Conservation (phyloP, 2,797 vertebrate species). For the Darevskia mixta region DNA sequence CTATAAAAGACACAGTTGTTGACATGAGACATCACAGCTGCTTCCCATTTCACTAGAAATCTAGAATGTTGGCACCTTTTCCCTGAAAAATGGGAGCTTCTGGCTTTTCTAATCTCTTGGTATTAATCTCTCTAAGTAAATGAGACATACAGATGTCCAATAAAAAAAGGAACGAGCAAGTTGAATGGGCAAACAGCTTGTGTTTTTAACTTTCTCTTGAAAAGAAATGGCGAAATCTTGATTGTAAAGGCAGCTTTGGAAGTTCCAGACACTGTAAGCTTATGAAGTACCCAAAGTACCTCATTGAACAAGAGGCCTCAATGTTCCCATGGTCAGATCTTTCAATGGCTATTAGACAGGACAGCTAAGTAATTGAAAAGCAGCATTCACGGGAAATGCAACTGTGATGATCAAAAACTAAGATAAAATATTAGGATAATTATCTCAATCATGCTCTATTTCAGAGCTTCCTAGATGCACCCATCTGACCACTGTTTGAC, state of each 20-base stretch:
- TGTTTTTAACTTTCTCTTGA: no score
- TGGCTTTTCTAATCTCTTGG: neutral
- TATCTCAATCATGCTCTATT: neutral
- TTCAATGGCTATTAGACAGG: neutral
- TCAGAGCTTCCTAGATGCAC: neutral
- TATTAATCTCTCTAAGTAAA: constrained; percentile 1
- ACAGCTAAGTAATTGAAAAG: neutral
- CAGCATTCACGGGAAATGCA: no score
- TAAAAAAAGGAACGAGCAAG: neutral
- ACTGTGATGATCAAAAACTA: neutral
- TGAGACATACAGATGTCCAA: neutral
- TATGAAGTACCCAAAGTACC: neutral
- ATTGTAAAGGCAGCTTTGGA: neutral
- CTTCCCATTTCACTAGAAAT: neutral
- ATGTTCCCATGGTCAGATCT: neutral
- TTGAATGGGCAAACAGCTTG: no score
- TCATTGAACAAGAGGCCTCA: neutral
- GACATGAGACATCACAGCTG: neutral
- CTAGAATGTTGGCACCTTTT: constrained; percentile 3
- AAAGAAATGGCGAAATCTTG: neutral
- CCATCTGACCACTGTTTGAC: neutral
- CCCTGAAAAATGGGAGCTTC: neutral
- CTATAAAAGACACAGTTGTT: neutral
- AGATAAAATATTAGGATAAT: neutral
- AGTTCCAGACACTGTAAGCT: neutral